Conservation (phyloP, 2,113 vertebrate species). For the Syrrhaptes paradoxus region DNA sequence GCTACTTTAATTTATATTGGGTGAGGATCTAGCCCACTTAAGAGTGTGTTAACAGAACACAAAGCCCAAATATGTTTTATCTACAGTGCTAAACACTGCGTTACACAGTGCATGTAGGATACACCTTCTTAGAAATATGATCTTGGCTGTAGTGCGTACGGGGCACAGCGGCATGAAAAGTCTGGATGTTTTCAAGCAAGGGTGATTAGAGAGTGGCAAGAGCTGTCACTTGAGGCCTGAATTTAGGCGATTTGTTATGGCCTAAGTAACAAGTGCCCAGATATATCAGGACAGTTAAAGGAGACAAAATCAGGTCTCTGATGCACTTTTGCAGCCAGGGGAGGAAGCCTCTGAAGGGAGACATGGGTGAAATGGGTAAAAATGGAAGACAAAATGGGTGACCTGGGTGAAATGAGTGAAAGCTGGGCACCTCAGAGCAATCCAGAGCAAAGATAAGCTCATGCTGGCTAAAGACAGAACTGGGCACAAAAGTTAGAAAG, state of each 20-base stretch:
- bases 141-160: neutral
- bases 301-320: neutral
- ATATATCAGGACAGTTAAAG: neutral
- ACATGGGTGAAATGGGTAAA: too few relatives aligned
- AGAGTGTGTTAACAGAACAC: neutral
- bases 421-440: neutral
- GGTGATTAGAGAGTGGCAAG: neutral
- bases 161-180: neutral
- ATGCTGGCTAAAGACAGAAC: neutral
- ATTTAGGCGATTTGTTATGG: neutral
- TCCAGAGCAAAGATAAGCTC: neutral
- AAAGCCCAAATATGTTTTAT: neutral
- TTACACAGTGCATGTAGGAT: neutral
- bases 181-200: neutral
- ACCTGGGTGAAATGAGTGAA: neutral
- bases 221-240: neutral
- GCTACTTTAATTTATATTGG: neutral
- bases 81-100: neutral
- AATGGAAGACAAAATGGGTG: too few relatives aligned
- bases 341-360: neutral
- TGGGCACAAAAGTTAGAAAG: neutral
- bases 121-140: neutral
- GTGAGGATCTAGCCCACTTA: conserved; percentile 2
- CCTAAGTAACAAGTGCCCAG: neutral
- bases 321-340: neutral